A percentile compares a stretch with the other conserved stretches of the same genome.
phyloP scores from a whole-genome alignment of 1,140 invertebrate genomes.

The Helicoverpa zea region DNA sequence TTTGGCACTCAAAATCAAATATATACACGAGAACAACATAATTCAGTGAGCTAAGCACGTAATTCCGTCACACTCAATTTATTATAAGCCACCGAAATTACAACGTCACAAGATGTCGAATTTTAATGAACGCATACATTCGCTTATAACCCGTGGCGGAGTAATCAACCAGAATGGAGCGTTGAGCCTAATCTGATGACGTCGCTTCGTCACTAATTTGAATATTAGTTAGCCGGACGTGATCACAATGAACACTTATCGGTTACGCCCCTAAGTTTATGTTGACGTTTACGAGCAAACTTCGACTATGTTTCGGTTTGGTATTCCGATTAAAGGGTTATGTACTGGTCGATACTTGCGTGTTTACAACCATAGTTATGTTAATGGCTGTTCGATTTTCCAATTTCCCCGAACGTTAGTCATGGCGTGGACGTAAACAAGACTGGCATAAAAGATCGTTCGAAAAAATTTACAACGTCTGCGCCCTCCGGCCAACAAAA shows the following conservation, averaged over 20 bases:
- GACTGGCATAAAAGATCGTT: background rate
- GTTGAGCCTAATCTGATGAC: slow-evolving; percentile 64
- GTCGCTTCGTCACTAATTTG: slow-evolving; percentile 70
- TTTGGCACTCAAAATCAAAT: too few species aligned
- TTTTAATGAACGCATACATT: slow-evolving; percentile 47
- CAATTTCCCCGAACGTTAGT: slow-evolving; percentile 5
- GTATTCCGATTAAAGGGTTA: slow-evolving; percentile 45
- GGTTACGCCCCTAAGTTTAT: slow-evolving; percentile 50
- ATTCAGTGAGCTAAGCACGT: background rate
- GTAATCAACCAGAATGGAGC: slow-evolving; percentile 62
- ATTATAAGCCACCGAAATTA: slow-evolving; percentile 8
- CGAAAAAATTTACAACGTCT: background rate
- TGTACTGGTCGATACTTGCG: slow-evolving; percentile 27
- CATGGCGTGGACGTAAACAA: background rate
- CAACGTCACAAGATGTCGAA: slow-evolving; percentile 34
- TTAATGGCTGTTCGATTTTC: slow-evolving; percentile 22
- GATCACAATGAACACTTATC: slow-evolving; percentile 53
- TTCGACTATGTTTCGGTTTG: slow-evolving; percentile 51
- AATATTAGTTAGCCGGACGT: slow-evolving; percentile 62
- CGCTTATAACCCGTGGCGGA: slow-evolving; percentile 50
- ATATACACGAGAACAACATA: background rate
- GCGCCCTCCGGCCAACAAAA: too few species aligned
- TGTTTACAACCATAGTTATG: background rate
- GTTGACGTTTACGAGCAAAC: slow-evolving; percentile 55
- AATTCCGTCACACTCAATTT: slow-evolving; percentile 17